Base-by-base conservation (phyloP, 2,888 invertebrate species). In the Temnothorax rugatulus region DNA sequence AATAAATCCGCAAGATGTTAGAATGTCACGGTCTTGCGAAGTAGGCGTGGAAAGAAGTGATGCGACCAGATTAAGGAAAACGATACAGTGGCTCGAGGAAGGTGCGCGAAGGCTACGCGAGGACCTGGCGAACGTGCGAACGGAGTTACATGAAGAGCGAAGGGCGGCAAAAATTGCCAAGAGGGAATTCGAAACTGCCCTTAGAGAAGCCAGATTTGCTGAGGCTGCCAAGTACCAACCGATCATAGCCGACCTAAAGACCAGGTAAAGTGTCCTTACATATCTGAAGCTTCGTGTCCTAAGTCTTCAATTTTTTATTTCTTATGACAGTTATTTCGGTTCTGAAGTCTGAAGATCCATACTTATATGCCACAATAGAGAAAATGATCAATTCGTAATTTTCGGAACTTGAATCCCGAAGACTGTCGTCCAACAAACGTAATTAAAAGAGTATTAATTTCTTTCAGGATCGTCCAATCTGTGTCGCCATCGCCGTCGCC, bases 21-120 rank as follows among this genome's bases (percentile, higher is more conserved):
- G 29, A 73, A 38, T 44, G 18, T 18, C 75, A 25, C 50, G 29
- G 15, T 25, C 41, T 38, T 61, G 29, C 68, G 25, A 47, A 52
- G 21, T 25, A n/a, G 52, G 44, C 73, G 73, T 25, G 73, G 82
- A 47, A 52, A 86, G 84, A 13, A 91, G 91, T 82, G 93, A 93
- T 44, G 83, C 90, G 18, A 75, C 86, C 1, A 89, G 92, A 50
- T 86, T 93, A 5, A 87, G 93, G 34, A 93, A 93, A 85, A 93
- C 93, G 5, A 93, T 93, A 69, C 91, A 92, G 77, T 93, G 93
- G 93, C 83, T 93, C 57, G 93, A 93, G 71, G 92, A 93, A 50
- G 92, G 92, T 38, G 91, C 91, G 15, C 87, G 92, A 57, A 90
- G 89, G 41, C 86, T 93, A 71, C 90, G 93, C 21, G 92, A 93